A percentile compares a stretch with the other conserved stretches of the same genome.
These are phyloP conservation scores for Drosophila nigrodunni DNA, from an alignment of 1,140 invertebrate species.

Conservation along the genomic window DNA sequence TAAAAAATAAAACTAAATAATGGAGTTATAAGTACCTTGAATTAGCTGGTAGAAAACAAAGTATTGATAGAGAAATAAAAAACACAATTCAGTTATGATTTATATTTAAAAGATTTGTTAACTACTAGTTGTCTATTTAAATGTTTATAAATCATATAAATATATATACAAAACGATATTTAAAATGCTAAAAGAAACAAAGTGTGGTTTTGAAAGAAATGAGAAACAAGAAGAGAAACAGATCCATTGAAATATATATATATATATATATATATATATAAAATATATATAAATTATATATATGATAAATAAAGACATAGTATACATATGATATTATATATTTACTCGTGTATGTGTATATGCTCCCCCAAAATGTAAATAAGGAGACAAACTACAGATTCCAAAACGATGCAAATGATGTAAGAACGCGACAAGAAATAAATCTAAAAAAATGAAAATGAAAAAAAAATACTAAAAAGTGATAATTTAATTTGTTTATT, in stretches of 20 bases:
- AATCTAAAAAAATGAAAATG: slow-evolving; percentile 11
- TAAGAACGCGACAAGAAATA: slow-evolving; percentile 42
- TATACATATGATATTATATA: slow-evolving; percentile 31
- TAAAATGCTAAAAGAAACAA: slow-evolving; percentile 43
- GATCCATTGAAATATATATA: slow-evolving; percentile 83
- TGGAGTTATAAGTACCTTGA: slow-evolving; percentile 84
- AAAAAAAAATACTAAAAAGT: slow-evolving; percentile 56
- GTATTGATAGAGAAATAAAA: slow-evolving; percentile 55
- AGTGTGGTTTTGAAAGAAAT: slow-evolving; percentile 39
- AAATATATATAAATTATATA: slow-evolving; percentile 30
- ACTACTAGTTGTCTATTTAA: slow-evolving; percentile 59
- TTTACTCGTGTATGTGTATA: slow-evolving; percentile 56
- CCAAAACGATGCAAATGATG: slow-evolving; percentile 72
- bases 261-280: slow-evolving; percentile 53
- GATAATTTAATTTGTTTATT: slow-evolving; percentile 61
- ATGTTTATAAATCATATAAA: slow-evolving; percentile 37
- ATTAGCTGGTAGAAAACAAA: slow-evolving; percentile 77
- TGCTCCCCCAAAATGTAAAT: slow-evolving; percentile 66
- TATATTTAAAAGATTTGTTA: slow-evolving; percentile 34
- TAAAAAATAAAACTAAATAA: slow-evolving; percentile 58
- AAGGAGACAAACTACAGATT: slow-evolving; percentile 78
- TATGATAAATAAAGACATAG: slow-evolving; percentile 48
- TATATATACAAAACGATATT: slow-evolving; percentile 42
- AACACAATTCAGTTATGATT: slow-evolving; percentile 46
- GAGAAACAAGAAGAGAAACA: slow-evolving; percentile 25